Evolutionary conservation across 37 sponge, comb jelly and placozoan species (phyloP), one percentile per base, ranked within the genome.

Genomic region (Aphrocallistes beatrix): DNA sequence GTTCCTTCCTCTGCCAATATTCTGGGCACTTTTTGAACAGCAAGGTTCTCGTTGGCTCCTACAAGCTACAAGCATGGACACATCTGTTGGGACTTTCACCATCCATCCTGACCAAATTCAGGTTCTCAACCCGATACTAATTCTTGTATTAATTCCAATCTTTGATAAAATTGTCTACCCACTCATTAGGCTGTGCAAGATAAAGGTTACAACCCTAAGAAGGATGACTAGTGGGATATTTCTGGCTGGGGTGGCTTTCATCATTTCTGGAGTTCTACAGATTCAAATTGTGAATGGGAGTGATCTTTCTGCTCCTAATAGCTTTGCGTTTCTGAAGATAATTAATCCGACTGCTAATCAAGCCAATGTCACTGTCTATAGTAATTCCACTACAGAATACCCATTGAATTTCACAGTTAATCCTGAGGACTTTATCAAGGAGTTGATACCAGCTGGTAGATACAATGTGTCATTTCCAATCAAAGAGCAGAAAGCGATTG

Each of bases 11-110:
- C 88, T 98, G 40, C 92, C 94, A 9, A 82, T 95, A 17, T 98
- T 98, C 91, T 98, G 99, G 99, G 92, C 99, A 3, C 84, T 98
- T 36, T 95, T 93, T 89, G 96, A 98, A 45, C 99, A 98, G 83
- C 94, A 93, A 88, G 94, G 94, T 23, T 96, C 96, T 23, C 88
- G 96, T 0, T 99, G 99, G 99, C 92, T 95, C 0, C 90, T 99
- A 6, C 99, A 99, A 86, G 96, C 94, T 30, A 81, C 86, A 0
- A 38, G 89, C 9, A 94, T 99, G 96, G 90, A 95, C 84, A 38
- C 47, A 10, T 83, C 81, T 0, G 37, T 92, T n/a, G 95, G 92
- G 17, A 51, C 38, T 6, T 51, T 95, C n/a, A 51, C 36, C 0
- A 89, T 96, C 17, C 86, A 92, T 36, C 97, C 97, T 0, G 97